Conservation (phyloP, 2,113 vertebrate species). For the Ancistrus triradiatus region DNA sequence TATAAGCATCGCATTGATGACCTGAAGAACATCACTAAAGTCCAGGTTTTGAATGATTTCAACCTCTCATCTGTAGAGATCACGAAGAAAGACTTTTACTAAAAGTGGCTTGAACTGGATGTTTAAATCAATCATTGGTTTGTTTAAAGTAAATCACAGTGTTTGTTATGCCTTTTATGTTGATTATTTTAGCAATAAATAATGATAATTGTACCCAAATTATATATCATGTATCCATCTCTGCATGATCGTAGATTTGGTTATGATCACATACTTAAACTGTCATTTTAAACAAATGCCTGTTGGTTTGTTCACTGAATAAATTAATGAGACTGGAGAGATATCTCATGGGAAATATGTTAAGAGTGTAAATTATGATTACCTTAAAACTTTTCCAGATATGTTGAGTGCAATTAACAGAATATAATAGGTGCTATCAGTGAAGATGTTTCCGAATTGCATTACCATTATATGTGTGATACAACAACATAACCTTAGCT, state of each 20-base stretch:
- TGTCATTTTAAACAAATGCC: too few species aligned
- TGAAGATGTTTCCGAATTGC: too few species aligned
- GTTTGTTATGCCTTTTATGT: conserved; percentile 22
- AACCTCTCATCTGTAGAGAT: conserved; percentile 72
- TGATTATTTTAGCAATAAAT: conserved; percentile 19
- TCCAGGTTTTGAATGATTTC: conserved; percentile 71
- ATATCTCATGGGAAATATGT: not conserved
- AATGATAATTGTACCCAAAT: too few species aligned
- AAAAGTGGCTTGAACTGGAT: too few species aligned
- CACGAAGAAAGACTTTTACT: conserved; percentile 60
- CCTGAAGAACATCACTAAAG: conserved; percentile 66
- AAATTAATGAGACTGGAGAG: not conserved
- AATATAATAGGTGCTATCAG: conserved; percentile 3
- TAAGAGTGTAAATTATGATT: conserved; percentile 10
- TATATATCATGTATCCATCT: too few species aligned
- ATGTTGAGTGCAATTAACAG: conserved; percentile 13
- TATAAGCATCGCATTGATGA: conserved; percentile 68
- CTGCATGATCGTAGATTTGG: too few species aligned
- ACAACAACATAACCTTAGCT: too few species aligned
- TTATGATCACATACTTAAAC: too few species aligned
- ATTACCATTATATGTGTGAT: too few species aligned
- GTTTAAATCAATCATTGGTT: too few species aligned
- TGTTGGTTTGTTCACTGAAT: too few species aligned
- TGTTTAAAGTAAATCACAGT: conserved; percentile 39
- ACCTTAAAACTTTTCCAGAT: not conserved